Percentiles rank a stretch among this genome's conserved stretches.
These are phyloP conservation scores for Progne subis DNA, from an alignment of 2,113 vertebrate genomes.

Conservation along the genomic window DNA sequence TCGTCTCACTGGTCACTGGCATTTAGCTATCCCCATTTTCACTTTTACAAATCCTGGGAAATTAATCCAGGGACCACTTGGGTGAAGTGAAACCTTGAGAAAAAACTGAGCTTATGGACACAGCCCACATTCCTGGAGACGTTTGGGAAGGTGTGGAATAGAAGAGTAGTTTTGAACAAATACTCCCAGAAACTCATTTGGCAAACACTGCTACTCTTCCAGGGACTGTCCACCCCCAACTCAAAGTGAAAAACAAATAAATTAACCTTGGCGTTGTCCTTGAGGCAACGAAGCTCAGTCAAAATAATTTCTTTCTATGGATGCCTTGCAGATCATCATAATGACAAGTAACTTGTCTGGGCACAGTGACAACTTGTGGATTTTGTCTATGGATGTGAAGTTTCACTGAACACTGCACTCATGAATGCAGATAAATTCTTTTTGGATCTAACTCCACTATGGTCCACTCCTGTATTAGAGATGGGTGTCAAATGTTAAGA, in stretches of 20 bases:
- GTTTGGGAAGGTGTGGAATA: neutral
- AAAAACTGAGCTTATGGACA: neutral
- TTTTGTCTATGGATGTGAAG: constrained; percentile 59
- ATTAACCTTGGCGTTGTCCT: constrained; percentile 73
- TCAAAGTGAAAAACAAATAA: constrained; percentile 65
- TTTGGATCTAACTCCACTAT: constrained; percentile 37
- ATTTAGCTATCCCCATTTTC: neutral
- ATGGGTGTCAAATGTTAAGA: neutral
- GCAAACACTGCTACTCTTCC: constrained; percentile 40
- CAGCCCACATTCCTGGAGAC: neutral
- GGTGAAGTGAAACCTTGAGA: neutral
- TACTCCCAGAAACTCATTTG: neutral
- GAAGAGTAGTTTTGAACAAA: neutral
- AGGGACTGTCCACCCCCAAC: constrained; percentile 61
- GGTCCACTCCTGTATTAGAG: constrained; percentile 16
- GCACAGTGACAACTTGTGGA: constrained; percentile 70
- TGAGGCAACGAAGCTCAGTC: constrained; percentile 67
- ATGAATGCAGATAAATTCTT: constrained; percentile 43
- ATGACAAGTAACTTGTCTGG: constrained; percentile 73
- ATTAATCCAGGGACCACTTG: neutral
- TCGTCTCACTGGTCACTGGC: neutral
- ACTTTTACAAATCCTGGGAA: neutral
- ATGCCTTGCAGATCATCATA: constrained; percentile 53
- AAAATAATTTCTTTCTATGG: constrained; percentile 64
- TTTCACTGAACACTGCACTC: constrained; percentile 43